Base-by-base conservation (phyloP, 2,113 vertebrate genomes). In the Condylura cristata region DNA sequence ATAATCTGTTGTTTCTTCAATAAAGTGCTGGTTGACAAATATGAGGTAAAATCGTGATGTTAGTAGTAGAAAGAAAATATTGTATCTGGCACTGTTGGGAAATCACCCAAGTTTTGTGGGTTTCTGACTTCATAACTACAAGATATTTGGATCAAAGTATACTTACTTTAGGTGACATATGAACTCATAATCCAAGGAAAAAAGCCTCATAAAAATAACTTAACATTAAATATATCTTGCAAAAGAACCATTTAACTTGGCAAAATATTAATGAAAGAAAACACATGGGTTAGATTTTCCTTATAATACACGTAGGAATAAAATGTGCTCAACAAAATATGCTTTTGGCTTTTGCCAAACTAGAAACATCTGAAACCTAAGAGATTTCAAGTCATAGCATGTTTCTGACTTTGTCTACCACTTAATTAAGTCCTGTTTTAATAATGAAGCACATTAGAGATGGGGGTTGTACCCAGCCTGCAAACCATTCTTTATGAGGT, bases 181-280 rank as follows among this genome's bases (percentile, higher is more conserved):
- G 95, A 92, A 97, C 96, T 96, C 95, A 93, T 96, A 96, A 94
- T 97, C 94, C 89, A 88, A 89, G 78, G 66, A 18, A 66, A 88
- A 96, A 93, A 76, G 56, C 46, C 84, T 96, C 96, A 94, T 96
- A 96, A 96, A 97, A 97, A 96, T 93, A 96, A 94, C 94, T 91
- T 96, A 94, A 90, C 91, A 96, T 96, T 96, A 97, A 96, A 96
- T 97, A 85, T 86, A 91, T 93, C 83, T 97, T 96, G 95, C 90
- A 96, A 95, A 95, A 95, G 95, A 81, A 60, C 72, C 87, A 95
- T 96, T 96, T 88, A 96, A 90, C 90, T 95, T 96, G 95, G 94
- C 91, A 96, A 96, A 97, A 96, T 96, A 95, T 97, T 96, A 97
- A 96, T 91, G 94, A 96, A 97, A 97, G 93, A 96, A 96, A 97